Percentiles rank a stretch among this genome's conserved stretches.
Conservation (phyloP, 1,140 invertebrate genomes). For the Yoshiicerus persimilis region DNA sequence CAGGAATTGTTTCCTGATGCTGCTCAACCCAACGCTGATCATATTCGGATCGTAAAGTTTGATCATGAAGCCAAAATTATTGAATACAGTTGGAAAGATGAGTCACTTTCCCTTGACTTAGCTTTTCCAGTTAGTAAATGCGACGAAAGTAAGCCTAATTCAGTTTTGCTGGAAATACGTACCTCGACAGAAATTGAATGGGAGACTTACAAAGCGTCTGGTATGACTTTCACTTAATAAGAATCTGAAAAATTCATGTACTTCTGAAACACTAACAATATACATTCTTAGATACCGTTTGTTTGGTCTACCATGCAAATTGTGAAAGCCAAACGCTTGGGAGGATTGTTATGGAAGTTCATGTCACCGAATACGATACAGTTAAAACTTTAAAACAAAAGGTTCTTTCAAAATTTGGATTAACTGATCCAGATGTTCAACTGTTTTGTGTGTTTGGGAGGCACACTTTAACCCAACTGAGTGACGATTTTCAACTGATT, state of each 20-base stretch:
- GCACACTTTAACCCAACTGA: not conserved
- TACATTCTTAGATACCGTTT: not conserved
- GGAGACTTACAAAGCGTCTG: not conserved
- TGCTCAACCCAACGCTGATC: constrained; percentile 60
- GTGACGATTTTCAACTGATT: not conserved
- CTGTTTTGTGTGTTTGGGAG: not conserved
- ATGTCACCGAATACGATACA: not conserved
- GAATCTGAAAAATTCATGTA: not conserved
- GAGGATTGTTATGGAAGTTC: not conserved
- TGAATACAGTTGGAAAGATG: constrained; percentile 66
- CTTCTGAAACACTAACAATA: not conserved
- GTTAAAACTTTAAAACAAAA: not conserved
- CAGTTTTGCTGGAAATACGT: not conserved
- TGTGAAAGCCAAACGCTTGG: not conserved
- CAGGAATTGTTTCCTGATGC: constrained; percentile 63
- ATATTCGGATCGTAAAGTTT: constrained; percentile 74
- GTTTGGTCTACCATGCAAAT: not conserved
- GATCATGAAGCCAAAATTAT: constrained; percentile 67
- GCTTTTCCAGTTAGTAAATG: not conserved
- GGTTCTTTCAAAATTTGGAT: not conserved
- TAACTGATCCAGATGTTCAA: not conserved
- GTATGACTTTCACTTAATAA: not conserved
- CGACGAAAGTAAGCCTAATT: not conserved
- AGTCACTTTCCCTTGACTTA: constrained; percentile 53
- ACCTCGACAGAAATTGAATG: not conserved